Conservation (phyloP, 2,888 invertebrate species). For the Tachina grossa region DNA sequence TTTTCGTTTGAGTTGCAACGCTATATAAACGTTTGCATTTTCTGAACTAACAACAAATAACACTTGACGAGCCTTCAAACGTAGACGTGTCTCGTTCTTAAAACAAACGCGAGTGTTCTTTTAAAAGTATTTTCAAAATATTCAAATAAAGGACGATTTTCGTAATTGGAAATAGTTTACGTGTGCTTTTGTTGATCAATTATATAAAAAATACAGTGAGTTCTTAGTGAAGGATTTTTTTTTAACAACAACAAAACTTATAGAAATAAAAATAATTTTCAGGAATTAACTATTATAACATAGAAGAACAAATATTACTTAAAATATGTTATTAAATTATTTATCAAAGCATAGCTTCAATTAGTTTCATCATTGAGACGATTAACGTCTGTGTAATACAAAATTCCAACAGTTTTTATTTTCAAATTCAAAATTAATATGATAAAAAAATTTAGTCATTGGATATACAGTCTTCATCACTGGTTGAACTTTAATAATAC, state of each 20-base stretch:
- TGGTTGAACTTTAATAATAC: neutral
- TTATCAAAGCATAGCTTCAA: neutral
- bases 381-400: neutral
- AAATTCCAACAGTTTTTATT: neutral
- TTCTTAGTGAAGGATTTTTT: slow-evolving; percentile 20
- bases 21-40: slow-evolving; percentile 79
- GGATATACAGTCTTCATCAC: neutral
- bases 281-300: neutral
- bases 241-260: neutral
- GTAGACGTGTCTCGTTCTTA: slow-evolving; percentile 74
- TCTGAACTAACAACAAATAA: slow-evolving; percentile 75
- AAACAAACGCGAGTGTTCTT: slow-evolving; percentile 75
- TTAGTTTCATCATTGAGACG: neutral
- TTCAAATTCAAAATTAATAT: neutral
- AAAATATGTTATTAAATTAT: neutral
- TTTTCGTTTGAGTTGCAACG: slow-evolving; percentile 68
- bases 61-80: slow-evolving; percentile 79
- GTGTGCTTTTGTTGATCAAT: slow-evolving; percentile 40
- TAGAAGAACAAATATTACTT: neutral
- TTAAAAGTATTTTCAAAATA: slow-evolving; percentile 32
- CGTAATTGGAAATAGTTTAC: slow-evolving; percentile 8
- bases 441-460: neutral
- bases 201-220: slow-evolving; percentile 55
- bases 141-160: slow-evolving; percentile 51
- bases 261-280: neutral